These are phyloP conservation scores for Drosophila rellima DNA, from an alignment of 2,888 invertebrate genomes.

Conservation along the genomic window DNA sequence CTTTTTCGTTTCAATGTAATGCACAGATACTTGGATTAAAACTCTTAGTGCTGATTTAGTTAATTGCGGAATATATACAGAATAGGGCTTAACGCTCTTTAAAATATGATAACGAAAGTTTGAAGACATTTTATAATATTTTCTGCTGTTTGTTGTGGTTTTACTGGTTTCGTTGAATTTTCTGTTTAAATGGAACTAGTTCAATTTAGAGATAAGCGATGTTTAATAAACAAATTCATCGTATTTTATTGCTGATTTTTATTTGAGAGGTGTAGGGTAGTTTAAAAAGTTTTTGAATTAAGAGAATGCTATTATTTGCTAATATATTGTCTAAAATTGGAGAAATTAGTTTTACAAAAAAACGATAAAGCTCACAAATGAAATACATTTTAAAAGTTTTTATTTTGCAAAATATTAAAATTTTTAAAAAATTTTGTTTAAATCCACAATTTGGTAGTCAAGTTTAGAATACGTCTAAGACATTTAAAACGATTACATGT, in stretches of 20 bases:
- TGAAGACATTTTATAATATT: constrained; percentile 76
- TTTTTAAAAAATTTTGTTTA: constrained; percentile 15
- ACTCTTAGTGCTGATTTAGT: constrained; percentile 85
- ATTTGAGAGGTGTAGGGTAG: not conserved
- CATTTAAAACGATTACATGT: constrained; percentile 17
- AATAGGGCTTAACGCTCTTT: constrained; percentile 83
- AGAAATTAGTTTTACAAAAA: not conserved
- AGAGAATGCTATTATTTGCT: not conserved
- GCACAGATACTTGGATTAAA: constrained; percentile 85
- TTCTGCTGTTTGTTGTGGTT: not conserved
- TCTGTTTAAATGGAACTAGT: constrained; percentile 8
- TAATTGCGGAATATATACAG: constrained; percentile 83
- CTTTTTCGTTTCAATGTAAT: constrained; percentile 85
- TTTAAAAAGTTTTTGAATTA: not conserved
- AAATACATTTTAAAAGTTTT: constrained; percentile 1
- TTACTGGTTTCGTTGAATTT: not conserved
- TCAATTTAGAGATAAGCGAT: constrained; percentile 27
- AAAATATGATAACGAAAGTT: constrained; percentile 83
- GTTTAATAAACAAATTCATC: constrained; percentile 27
- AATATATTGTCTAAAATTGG: too few species aligned
- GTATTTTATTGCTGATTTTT: not conserved
- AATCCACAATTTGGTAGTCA: constrained; percentile 30
- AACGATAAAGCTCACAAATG: not conserved
- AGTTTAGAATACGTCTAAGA: constrained; percentile 1
- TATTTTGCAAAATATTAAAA: constrained; percentile 21